phyloP scores from a whole-genome alignment of 2,113 vertebrate genomes.

The Nothobranchius furzeri region DNA sequence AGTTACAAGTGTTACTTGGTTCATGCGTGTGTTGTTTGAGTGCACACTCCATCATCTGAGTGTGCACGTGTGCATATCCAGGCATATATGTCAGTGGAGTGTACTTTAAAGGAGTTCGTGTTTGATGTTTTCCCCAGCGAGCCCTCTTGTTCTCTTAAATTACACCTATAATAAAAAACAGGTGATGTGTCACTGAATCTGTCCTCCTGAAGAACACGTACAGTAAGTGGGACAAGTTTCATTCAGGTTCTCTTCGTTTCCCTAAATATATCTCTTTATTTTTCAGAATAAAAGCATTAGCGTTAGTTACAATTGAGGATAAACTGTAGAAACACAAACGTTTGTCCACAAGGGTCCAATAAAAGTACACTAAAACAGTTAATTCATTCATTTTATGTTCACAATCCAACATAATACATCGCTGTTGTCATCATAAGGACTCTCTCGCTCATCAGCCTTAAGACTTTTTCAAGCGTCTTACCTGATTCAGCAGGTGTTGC shows the following conservation, averaged over 20 bases:
- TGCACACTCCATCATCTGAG: constrained; percentile 2
- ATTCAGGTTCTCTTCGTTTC: too few species aligned
- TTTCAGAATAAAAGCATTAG: neutral
- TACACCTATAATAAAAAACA: constrained; percentile 32
- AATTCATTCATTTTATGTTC: too few species aligned
- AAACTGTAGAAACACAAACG: too few species aligned
- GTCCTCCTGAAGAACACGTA: constrained; percentile 3
- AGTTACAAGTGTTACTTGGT: constrained; percentile 69
- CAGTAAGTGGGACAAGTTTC: neutral
- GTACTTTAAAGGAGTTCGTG: constrained; percentile 15
- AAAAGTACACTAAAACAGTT: too few species aligned
- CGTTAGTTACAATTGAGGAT: neutral
- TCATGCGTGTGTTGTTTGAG: constrained; percentile 35
- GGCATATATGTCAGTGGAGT: constrained; percentile 24
- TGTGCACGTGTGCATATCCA: constrained; percentile 22
- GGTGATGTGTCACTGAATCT: constrained; percentile 15
- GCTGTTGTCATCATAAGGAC: too few species aligned
- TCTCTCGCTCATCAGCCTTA: too few species aligned
- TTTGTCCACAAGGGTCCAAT: too few species aligned
- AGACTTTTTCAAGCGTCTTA: too few species aligned
- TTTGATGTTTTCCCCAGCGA: constrained; percentile 46
- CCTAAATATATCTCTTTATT: neutral
- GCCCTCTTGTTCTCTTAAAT: constrained; percentile 25
- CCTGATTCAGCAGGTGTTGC: too few species aligned
- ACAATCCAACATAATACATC: too few species aligned